Evolutionary conservation across 2,888 invertebrate genomes (phyloP).

Genomic region (Coleophora deauratella): DNA sequence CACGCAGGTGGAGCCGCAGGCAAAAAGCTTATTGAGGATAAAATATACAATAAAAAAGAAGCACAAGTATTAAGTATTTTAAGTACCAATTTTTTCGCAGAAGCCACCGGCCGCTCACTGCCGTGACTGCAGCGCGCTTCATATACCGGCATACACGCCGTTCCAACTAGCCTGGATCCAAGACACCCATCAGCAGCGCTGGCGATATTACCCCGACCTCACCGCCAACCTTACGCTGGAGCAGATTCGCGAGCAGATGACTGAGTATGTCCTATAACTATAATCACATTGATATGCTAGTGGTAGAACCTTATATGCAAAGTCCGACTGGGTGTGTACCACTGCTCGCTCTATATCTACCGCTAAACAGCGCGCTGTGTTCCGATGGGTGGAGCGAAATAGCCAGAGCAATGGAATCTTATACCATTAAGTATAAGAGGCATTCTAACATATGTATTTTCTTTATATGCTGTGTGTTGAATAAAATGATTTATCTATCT

Average conservation of each 20-base stretch:
- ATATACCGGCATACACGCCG: conserved; percentile 24
- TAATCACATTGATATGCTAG: background rate
- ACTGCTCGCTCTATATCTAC: too few species aligned
- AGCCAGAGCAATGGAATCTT: background rate
- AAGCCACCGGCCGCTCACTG: conserved; percentile 35
- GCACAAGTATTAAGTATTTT: too few species aligned
- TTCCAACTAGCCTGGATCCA: conserved; percentile 34
- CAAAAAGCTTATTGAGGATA: too few species aligned
- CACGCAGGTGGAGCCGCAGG: too few species aligned
- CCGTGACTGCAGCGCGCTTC: conserved; percentile 32
- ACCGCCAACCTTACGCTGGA: conserved; percentile 36
- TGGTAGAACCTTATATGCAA: background rate
- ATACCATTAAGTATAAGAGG: too few species aligned
- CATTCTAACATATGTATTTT: too few species aligned
- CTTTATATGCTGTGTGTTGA: too few species aligned
- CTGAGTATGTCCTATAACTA: conserved; percentile 27
- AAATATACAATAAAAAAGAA: too few species aligned
- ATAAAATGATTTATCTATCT: too few species aligned
- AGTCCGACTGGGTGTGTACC: background rate
- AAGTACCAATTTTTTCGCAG: conserved; percentile 24
- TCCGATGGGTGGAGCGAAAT: background rate
- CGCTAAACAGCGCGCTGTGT: too few species aligned
- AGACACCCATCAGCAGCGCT: conserved; percentile 47
- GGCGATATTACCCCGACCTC: conserved; percentile 67
- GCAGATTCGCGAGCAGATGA: conserved; percentile 41